Evolutionary conservation across 2,113 vertebrate genomes (phyloP), one percentile per base, ranked within the genome.

Genomic region (Odocoileus virginianus): DNA sequence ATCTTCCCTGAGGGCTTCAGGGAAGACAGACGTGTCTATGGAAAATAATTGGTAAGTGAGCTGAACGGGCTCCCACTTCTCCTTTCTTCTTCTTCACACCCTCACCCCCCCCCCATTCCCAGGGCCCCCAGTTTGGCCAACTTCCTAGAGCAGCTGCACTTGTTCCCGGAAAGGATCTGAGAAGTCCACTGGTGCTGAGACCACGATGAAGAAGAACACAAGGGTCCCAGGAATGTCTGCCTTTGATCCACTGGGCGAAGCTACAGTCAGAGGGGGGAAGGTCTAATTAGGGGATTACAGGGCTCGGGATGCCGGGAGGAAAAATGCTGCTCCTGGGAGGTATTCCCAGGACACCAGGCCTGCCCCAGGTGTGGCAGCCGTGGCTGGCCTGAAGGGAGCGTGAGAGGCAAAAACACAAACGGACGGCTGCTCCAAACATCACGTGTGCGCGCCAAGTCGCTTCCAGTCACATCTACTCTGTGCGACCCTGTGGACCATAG

Each of bases 131-230:
- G 0, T 27, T 74, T 50, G 55, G n/a, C 40, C 30, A 23, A 14
- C 19, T 85, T 94, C 78, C 36, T 88, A 5, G n/a, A 16, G 14
- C 76, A 40, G 40, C 33, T 87, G 76, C 83, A 50, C 3, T 13
- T 30, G 25, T 84, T 84, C 10, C 85, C 89, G 83, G 17, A 86
- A 95, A 97, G 54, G 2, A 83, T 36, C 54, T 93, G 85, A 95
- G 47, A 71, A 83, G 86, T n/a, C 45, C 30, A n/a, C 3, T 43
- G 19, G 76, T 79, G 13, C 15, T 33, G 5, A 96, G 54, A 33
- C 16, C n/a, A 57, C 10, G 76, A 85, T 67, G 30, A 76, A 23
- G 76, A 89, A 79, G 74, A 94, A 79, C 60, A 87, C 52, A 82
- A 61, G 52, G 89, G 36, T 84, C 30, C 74, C 87, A 89, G 83